Percentiles rank a stretch among this genome's conserved stretches.
These are phyloP conservation scores for Emys orbicularis DNA, from an alignment of 2,797 vertebrate species.

Conservation along the genomic window DNA sequence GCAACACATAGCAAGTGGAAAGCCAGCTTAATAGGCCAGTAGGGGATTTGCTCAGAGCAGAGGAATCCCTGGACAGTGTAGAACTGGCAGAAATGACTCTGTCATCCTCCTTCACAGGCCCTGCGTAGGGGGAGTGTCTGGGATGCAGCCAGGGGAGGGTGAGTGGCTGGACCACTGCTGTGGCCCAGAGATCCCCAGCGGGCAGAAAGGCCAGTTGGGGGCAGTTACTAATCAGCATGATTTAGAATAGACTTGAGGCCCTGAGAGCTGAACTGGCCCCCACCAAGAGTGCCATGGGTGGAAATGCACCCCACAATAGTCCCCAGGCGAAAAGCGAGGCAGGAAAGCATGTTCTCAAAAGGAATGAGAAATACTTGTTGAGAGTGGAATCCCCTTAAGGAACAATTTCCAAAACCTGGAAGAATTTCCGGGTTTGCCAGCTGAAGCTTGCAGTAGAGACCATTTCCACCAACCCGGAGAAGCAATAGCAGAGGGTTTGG, in stretches of 20 bases:
- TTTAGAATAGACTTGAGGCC: not conserved
- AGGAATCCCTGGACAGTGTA: not conserved
- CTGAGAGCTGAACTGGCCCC: not conserved
- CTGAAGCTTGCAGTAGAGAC: not conserved
- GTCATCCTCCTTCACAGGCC: not conserved
- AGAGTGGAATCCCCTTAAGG: not conserved
- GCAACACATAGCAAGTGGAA: not conserved
- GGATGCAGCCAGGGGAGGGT: not conserved
- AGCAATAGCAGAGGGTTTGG: not conserved
- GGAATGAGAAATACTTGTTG: conserved; percentile 2
- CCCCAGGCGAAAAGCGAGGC: not conserved
- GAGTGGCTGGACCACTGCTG: not conserved
- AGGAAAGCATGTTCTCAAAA: not conserved
- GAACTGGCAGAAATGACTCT: not conserved
- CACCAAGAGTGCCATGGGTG: not conserved
- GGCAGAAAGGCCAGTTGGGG: not conserved
- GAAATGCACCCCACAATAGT: not conserved
- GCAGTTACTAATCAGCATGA: not conserved
- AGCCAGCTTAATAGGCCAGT: not conserved
- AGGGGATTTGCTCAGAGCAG: not conserved
- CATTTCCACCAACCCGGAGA: not conserved
- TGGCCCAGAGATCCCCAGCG: not conserved
- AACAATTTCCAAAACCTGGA: not conserved
- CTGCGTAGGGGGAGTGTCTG: not conserved
- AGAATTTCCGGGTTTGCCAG: not conserved